Base-by-base conservation (phyloP, 2,797 vertebrate genomes). In the Eulemur coronatus region DNA sequence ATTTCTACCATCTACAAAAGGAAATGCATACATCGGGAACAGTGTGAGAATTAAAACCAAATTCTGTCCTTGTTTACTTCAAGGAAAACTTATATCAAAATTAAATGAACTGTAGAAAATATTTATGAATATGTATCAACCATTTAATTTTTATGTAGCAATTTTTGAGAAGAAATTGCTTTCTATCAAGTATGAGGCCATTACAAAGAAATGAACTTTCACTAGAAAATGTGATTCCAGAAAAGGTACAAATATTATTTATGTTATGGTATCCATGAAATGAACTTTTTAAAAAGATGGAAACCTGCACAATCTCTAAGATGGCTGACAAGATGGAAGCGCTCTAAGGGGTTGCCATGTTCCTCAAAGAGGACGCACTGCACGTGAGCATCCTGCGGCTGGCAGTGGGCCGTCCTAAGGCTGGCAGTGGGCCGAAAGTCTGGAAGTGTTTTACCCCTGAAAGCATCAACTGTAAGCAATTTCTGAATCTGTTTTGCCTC, bases 401-500 rank as follows among this genome's bases (percentile, higher is more conserved):
- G 97, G 97, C 95, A 72, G 35, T 7, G 20, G 46, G 79, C 96
- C 97, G 52, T 52, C 69, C 22, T 18, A 6, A 65, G 46, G 59
- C 57, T 97, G 97, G 97, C 95, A 67, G 43, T 7, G 18, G 46
- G 78, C 96, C 97, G 43, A 70, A 93, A 82, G 76, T 97, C 98
- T 98, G 97, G 94, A 95, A 98, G 86, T 92, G 30, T 80, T 98
- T 97, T 97, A 86, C 70, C 95, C 91, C 82, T 70, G 65, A n/a
- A 89, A 75, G 11, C 55, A 81, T 70, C 94, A 94, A 97, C 92
- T 97, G 97, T 94, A 93, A 97, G 93, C 95, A 97, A 95, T 97
- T 97, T 97, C 82, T 96, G 94, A 93, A 50, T 96, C 97, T 97
- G 96, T 96, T 98, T 97, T 98, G 88, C 95, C 79, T 97, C 89